These are phyloP conservation scores for Papilio protenor DNA, from an alignment of 2,888 invertebrate species.

Conservation along the genomic window DNA sequence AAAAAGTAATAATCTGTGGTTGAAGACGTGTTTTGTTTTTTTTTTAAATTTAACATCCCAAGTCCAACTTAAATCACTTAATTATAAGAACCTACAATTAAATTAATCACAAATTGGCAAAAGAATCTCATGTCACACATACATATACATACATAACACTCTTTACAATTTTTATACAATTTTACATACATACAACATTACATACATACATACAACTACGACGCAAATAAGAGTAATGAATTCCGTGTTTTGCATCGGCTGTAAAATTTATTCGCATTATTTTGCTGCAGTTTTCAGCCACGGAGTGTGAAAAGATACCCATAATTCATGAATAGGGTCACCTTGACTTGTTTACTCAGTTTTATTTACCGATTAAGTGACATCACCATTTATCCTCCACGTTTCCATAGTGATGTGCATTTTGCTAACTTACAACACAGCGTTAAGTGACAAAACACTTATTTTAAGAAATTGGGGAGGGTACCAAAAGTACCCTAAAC, in stretches of 20 bases:
- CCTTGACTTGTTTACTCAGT: slow-evolving; percentile 44
- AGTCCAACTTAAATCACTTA: too few species aligned
- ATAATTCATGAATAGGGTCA: slow-evolving; percentile 44
- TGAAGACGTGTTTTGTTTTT: too few species aligned
- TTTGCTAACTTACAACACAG: background rate
- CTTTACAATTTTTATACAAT: background rate
- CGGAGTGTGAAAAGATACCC: slow-evolving; percentile 34
- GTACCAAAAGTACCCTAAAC: too few species aligned
- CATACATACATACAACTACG: too few species aligned
- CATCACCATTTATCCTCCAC: slow-evolving; percentile 54
- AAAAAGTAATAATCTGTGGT: too few species aligned
- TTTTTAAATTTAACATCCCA: too few species aligned
- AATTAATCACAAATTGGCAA: too few species aligned
- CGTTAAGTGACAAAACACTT: too few species aligned
- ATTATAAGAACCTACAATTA: too few species aligned
- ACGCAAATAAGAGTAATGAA: background rate
- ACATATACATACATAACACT: background rate
- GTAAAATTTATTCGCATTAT: slow-evolving; percentile 23
- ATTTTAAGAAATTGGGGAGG: too few species aligned
- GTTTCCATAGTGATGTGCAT: slow-evolving; percentile 36
- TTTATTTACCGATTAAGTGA: slow-evolving; percentile 38
- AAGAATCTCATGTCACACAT: too few species aligned
- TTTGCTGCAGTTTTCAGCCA: slow-evolving; percentile 15
- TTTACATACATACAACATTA: too few species aligned
- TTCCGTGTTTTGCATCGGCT: background rate